Evolutionary conservation across 2,797 vertebrate species (phyloP), one percentile per base, ranked within the genome.

Genomic region (Xiphophorus birchmanni): DNA sequence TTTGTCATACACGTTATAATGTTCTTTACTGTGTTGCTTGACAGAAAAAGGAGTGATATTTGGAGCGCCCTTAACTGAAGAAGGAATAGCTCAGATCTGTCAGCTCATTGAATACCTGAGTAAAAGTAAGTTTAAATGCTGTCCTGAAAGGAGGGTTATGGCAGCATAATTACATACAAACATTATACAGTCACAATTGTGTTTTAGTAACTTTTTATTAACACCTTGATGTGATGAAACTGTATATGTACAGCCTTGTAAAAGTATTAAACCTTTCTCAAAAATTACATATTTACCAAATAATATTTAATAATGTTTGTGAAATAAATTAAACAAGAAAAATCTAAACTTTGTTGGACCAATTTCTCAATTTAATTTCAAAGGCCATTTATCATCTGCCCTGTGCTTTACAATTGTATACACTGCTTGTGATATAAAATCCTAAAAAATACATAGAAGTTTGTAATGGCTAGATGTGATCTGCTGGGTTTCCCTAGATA

Each of bases 31-130:
- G 1, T 78, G 23, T 13, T 13, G 15, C 86, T 56, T 88, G 3
- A 82, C 93, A 99, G 98, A 98, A 77, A 99, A 99, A 94, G 97
- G 96, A 40, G 94, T 98, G n/a, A 94, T 99, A 75, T 99, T 99
- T 93, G 99, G 99, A 83, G 96, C 97, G 1, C 97, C 98, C 0
- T 86, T 99, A 92, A 99, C 98, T 3, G 98, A 99, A 91, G 98
- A 99, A 94, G 98, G 99, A 91, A 99, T 99, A 76, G 97, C 98
- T 54, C 98, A 99, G 88, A 97, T 99, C 85, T 98, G 97, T 86
- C 99, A 99, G 85, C 96, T 99, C 74, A 98, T 99, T n/a, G 97
- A 99, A 67, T 99, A 97, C 87, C 95, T 99, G 78, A 97, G 97
- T 91, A 99, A 99, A 96, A 97, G 99, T 99, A 93, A 98, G 98